These are phyloP conservation scores for Hylaeus anthracinus DNA, from an alignment of 1,140 invertebrate genomes.

Conservation along the genomic window DNA sequence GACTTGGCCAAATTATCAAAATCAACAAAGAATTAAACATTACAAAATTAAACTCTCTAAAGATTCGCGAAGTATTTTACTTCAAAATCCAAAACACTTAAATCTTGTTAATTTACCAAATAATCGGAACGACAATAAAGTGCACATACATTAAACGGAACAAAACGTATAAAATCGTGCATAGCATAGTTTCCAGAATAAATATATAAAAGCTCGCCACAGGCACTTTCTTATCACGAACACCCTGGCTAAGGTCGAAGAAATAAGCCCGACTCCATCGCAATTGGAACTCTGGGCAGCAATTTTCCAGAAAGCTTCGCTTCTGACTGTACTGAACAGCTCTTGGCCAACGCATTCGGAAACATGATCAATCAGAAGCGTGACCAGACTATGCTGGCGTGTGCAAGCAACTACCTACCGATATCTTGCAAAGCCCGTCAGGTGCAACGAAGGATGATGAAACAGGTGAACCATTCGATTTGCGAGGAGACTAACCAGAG, in stretches of 20 bases:
- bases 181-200: too few relatives aligned
- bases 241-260: neutral
- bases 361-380: conserved; percentile 50
- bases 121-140: too few relatives aligned
- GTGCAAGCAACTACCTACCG: conserved; percentile 8
- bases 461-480: conserved; percentile 42
- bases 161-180: neutral
- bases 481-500: conserved; percentile 34
- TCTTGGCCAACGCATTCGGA: conserved; percentile 26
- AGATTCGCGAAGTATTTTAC: too few relatives aligned
- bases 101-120: too few relatives aligned
- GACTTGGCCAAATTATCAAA: too few relatives aligned
- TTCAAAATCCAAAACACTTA: too few relatives aligned
- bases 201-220: neutral
- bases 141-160: neutral
- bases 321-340: neutral
- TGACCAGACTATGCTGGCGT: conserved; percentile 19
- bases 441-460: conserved; percentile 28
- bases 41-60: too few relatives aligned
- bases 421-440: conserved; percentile 20
- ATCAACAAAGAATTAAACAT: too few relatives aligned
- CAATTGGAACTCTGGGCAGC: neutral
- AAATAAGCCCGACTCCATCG: conserved; percentile 19
- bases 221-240: neutral
- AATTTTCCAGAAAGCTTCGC: conserved; percentile 41